These are phyloP conservation scores for Gallinago paraguaiae DNA, from an alignment of 2,113 vertebrate species.

Conservation along the genomic window DNA sequence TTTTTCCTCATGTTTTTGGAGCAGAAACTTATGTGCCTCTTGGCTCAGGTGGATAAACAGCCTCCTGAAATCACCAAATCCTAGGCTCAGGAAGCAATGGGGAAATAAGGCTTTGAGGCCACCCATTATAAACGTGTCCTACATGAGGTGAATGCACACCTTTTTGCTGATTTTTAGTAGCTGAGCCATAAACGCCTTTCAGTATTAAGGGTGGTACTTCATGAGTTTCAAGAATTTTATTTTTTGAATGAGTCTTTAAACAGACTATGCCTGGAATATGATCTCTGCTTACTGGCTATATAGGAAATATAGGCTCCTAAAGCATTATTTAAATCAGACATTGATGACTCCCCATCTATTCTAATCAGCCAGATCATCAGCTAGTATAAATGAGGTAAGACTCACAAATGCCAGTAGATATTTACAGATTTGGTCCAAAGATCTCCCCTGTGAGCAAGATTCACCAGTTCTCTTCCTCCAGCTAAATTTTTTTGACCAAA, in stretches of 20 bases:
- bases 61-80: slow-evolving; percentile 11
- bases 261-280: not conserved
- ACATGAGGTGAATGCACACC: not conserved
- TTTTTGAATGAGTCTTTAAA: not conserved
- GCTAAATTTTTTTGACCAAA: not conserved
- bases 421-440: not conserved
- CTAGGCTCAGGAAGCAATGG: not conserved
- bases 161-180: not conserved
- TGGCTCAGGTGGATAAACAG: not conserved
- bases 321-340: not conserved
- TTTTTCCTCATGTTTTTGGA: not conserved
- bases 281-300: not conserved
- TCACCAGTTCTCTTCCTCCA: not conserved
- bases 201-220: not conserved
- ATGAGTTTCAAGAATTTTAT: not conserved
- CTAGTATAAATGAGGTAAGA: not conserved
- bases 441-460: not conserved
- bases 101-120: not conserved
- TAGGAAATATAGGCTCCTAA: not conserved
- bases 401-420: not conserved
- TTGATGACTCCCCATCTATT: not conserved
- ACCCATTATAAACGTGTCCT: not conserved
- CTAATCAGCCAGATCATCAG: not conserved
- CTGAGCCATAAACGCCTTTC: not conserved
- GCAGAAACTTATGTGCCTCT: not conserved